These are phyloP conservation scores for Pseudobourletiella spinata DNA, from an alignment of 1,140 invertebrate species.

Conservation along the genomic window DNA sequence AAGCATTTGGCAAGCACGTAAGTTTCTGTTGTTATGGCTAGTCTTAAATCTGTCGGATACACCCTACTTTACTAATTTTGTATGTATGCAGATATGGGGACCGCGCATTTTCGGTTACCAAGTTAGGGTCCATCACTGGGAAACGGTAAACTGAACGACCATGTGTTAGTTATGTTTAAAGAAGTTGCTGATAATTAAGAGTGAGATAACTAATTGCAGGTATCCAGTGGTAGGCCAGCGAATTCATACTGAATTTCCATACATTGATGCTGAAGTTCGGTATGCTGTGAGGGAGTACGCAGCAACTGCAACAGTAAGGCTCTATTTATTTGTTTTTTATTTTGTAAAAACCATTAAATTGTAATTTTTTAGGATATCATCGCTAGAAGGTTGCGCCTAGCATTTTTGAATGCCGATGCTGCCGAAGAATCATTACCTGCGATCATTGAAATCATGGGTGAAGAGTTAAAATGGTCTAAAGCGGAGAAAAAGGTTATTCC, in stretches of 20 bases:
- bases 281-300: constrained; percentile 96
- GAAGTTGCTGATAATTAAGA: too few relatives aligned
- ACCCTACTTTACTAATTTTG: too few relatives aligned
- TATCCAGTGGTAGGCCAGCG: constrained; percentile 95
- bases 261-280: constrained; percentile 92
- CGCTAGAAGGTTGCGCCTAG: constrained; percentile 78
- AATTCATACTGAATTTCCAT: constrained; percentile 95
- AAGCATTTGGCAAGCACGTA: constrained; percentile 84
- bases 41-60: too few relatives aligned
- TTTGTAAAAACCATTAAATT: neutral
- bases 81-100: constrained; percentile 66
- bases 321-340: neutral
- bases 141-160: constrained; percentile 58
- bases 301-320: constrained; percentile 63
- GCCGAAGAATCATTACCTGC: constrained; percentile 86
- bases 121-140: constrained; percentile 88
- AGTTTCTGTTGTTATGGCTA: neutral
- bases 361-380: constrained; percentile 65
- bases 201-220: too few relatives aligned
- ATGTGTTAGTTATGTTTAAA: too few relatives aligned
- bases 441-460: constrained; percentile 91
- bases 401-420: constrained; percentile 94
- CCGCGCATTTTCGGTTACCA: constrained; percentile 92
- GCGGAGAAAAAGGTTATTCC: constrained; percentile 61
- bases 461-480: constrained; percentile 88